phyloP scores from a whole-genome alignment of 2,888 invertebrate species.

The Pollenia labialis region DNA sequence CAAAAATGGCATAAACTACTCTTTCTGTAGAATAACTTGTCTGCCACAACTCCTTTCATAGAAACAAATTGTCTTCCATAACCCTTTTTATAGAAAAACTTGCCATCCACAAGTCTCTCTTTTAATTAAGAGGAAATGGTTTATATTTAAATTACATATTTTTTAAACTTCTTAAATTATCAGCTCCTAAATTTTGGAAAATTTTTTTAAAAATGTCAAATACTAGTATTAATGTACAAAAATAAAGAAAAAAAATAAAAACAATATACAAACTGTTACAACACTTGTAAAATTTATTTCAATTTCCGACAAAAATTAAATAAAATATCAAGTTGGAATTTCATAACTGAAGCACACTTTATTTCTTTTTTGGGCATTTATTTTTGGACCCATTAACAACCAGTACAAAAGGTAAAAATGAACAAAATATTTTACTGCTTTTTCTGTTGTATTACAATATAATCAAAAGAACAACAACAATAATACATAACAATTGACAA shows the following conservation, averaged over 20 bases:
- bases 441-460: slow-evolving; percentile 51
- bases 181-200: background rate
- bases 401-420: slow-evolving; percentile 48
- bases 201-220: background rate
- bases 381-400: slow-evolving; percentile 48
- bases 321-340: slow-evolving; percentile 34
- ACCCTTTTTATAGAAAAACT: background rate
- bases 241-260: background rate
- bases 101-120: background rate
- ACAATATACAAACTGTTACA: background rate
- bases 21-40: too few relatives aligned
- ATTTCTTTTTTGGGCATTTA: slow-evolving; percentile 4
- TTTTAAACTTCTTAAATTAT: background rate
- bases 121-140: background rate
- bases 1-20: too few relatives aligned
- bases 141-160: background rate
- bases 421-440: slow-evolving; percentile 44
- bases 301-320: slow-evolving; percentile 12
- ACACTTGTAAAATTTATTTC: slow-evolving; percentile 27
- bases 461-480: slow-evolving; percentile 67
- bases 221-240: background rate
- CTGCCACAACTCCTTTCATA: background rate
- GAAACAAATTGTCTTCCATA: background rate
- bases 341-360: slow-evolving; percentile 61
- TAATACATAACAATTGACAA: slow-evolving; percentile 72